These are phyloP conservation scores for Callospermophilus lateralis DNA, from an alignment of 2,113 vertebrate genomes.

Conservation along the genomic window DNA sequence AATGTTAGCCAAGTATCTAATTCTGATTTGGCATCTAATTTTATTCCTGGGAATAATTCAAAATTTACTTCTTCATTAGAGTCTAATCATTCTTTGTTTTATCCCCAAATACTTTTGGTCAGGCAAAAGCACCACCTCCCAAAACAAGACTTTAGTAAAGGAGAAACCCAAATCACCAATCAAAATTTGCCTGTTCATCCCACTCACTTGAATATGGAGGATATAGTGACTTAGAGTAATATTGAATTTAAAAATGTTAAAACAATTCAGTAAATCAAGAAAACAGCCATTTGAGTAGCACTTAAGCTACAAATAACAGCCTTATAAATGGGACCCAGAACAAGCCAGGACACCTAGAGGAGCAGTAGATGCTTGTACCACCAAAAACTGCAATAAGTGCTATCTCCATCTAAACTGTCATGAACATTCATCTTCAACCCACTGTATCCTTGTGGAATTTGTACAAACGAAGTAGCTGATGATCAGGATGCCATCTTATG, in stretches of 20 bases:
- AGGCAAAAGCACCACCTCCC: constrained; percentile 83
- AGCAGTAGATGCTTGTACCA: constrained; percentile 79
- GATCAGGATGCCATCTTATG: constrained; percentile 93
- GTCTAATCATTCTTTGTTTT: constrained; percentile 87
- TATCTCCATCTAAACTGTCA: constrained; percentile 85
- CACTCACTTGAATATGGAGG: constrained; percentile 86
- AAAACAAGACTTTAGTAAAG: constrained; percentile 88
- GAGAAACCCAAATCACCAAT: constrained; percentile 82
- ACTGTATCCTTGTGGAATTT: constrained; percentile 91
- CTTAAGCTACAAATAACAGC: constrained; percentile 85
- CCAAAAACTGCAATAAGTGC: constrained; percentile 87
- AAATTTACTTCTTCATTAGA: constrained; percentile 86
- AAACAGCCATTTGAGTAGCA: constrained; percentile 81
- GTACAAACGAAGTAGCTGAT: constrained; percentile 91
- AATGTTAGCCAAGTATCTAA: constrained; percentile 85
- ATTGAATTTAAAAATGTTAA: constrained; percentile 84
- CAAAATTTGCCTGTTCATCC: constrained; percentile 85
- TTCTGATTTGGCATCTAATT: constrained; percentile 85
- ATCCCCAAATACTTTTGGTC: constrained; percentile 84
- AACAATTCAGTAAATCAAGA: constrained; percentile 81
- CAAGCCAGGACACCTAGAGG: constrained; percentile 86
- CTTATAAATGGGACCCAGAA: constrained; percentile 87
- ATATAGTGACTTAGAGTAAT: constrained; percentile 83
- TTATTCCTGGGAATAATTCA: constrained; percentile 86
- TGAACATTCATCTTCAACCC: constrained; percentile 87